These are phyloP conservation scores for Thamnophis elegans DNA, from an alignment of 2,797 vertebrate genomes.

Conservation along the genomic window DNA sequence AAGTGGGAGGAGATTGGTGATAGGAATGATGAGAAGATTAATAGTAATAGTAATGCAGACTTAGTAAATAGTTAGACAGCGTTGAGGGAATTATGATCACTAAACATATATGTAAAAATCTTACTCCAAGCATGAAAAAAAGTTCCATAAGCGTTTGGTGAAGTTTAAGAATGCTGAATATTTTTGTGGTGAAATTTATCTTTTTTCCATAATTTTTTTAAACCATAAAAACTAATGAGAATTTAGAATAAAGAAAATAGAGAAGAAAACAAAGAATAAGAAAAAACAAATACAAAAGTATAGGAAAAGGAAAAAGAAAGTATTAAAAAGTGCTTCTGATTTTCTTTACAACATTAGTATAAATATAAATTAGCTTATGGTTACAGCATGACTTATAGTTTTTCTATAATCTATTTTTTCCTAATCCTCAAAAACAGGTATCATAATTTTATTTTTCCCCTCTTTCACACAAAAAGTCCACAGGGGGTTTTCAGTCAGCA, in stretches of 20 bases:
- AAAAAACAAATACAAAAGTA: neutral
- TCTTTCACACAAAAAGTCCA: neutral
- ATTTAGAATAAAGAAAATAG: neutral
- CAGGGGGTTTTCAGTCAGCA: neutral
- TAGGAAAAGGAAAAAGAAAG: neutral
- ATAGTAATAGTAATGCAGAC: no score
- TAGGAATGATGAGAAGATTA: no score
- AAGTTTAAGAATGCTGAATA: constrained; percentile 53
- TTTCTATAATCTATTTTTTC: neutral
- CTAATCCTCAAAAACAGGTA: neutral
- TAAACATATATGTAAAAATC: neutral
- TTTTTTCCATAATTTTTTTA: neutral
- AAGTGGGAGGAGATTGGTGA: no score
- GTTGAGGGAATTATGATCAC: neutral
- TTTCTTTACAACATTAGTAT: neutral
- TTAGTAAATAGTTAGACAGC: no score
- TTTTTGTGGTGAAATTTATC: neutral
- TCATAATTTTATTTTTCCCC: neutral
- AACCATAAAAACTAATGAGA: neutral
- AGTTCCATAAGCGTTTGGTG: constrained; percentile 41
- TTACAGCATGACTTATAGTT: neutral
- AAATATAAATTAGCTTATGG: neutral
- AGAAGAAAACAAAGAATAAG: neutral
- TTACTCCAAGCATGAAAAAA: constrained; percentile 37
- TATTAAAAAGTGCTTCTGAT: neutral